Base-by-base conservation (phyloP, 2,797 vertebrate species). In the Xenops minutus region DNA sequence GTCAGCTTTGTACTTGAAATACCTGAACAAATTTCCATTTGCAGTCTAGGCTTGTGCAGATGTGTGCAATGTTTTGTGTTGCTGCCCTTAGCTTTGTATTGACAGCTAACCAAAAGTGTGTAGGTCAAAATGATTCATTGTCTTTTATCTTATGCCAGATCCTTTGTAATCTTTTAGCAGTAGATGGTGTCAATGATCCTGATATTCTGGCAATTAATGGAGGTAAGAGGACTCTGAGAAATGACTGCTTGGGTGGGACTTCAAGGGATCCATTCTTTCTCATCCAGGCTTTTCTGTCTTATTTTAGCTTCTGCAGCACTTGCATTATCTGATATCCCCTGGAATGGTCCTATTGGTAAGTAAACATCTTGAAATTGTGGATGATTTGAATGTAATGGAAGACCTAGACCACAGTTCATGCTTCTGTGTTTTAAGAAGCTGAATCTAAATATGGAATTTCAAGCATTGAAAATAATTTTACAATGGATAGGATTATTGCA, bases 191-290 rank as follows among this genome's bases (percentile, higher is more conserved):
- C 93, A 99, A 99, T 97, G 98, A 99, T 96, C 99, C 99, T 88
- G 99, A 99, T 94, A 94, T 99, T 78, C 97, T 99, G 86, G 99
- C 99, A 93, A 99, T 99, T 94, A 99, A 99, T 96, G 99, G 99
- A 98, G 99, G 99, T 99, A 97, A 98, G 97, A 77, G 41, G 10
- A 14, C 34, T 41, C 41, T 44, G 66, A 29, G 54, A 44, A 87
- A 37, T 14, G 14, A 5, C 22, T 55, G 52, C 14, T 66, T 44
- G 1, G 8, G 7, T 22, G 51, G 71, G 44, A 85, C 66, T 77
- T 89, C 20, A 36, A 26, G 7, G 26, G 23, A 78, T 48, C 5
- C 13, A 2, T 5, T 26, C 51, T 59, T 17, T 55, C 17, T 94
- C 74, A 96, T 78, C 39, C 32, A 52, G 22, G 12, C 6, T 78